phyloP scores from a whole-genome alignment of 2,113 vertebrate species.

The Ochotona princeps region DNA sequence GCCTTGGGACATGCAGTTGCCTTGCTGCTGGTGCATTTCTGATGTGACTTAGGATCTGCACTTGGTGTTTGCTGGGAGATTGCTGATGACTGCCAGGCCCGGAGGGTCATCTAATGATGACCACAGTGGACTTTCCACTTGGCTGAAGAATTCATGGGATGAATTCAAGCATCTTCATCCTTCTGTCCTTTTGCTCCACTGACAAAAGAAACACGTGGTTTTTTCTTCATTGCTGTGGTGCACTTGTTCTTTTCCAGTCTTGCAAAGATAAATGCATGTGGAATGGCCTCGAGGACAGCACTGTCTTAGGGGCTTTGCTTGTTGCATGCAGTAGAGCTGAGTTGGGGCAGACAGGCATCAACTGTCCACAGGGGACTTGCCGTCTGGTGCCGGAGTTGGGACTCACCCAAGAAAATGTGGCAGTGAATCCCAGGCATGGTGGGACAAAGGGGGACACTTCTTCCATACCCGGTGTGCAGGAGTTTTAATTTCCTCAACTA shows the following conservation, averaged over 20 bases:
- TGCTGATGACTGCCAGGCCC: background rate
- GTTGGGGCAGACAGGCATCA: accelerated
- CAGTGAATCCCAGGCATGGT: no score
- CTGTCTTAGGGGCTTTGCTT: accelerated
- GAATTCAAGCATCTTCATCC: background rate
- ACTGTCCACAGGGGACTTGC: background rate
- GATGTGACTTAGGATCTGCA: background rate
- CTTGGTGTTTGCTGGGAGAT: background rate
- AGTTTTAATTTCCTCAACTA: background rate
- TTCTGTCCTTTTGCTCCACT: background rate
- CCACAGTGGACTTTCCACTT: background rate
- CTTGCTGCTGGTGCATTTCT: background rate
- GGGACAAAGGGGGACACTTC: no score
- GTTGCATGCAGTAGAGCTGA: background rate
- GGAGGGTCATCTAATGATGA: background rate
- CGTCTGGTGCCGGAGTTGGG: background rate
- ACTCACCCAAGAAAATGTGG: background rate
- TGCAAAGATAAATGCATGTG: accelerated
- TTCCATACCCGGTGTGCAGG: background rate
- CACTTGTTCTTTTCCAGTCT: background rate
- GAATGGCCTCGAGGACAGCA: background rate
- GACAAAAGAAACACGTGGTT: background rate
- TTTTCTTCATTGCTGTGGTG: background rate
- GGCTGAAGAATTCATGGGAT: background rate
- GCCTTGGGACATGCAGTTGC: background rate